A percentile compares a stretch with the other conserved stretches of the same genome.
phyloP scores from a whole-genome alignment of 2,888 invertebrate genomes.

The Lacanobia wlatinum region DNA sequence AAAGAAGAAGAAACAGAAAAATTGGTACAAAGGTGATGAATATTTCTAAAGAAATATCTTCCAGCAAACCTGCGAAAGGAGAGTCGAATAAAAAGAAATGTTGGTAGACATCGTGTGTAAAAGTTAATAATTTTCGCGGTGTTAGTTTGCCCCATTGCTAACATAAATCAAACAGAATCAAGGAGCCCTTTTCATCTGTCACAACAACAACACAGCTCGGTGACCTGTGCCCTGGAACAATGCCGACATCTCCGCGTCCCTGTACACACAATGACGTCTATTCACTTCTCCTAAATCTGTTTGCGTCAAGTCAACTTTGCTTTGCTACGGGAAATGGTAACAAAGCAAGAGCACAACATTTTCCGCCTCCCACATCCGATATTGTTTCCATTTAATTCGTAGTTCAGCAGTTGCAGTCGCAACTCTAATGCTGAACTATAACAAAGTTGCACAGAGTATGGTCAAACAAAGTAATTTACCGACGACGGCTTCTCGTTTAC shows the following conservation, averaged over 20 bases:
- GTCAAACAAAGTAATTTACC: constrained; percentile 36
- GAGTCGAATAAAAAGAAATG: no score
- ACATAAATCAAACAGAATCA: constrained; percentile 13
- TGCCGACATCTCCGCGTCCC: not conserved
- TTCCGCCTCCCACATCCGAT: not conserved
- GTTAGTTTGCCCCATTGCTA: not conserved
- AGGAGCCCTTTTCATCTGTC: not conserved
- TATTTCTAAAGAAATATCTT: no score
- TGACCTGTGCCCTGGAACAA: constrained; percentile 11
- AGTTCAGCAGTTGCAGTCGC: constrained; percentile 28
- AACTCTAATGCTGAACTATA: constrained; percentile 20
- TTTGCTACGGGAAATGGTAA: not conserved
- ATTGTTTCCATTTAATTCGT: constrained; percentile 41
- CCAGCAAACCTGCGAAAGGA: no score
- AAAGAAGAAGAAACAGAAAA: no score
- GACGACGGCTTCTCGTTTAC: constrained; percentile 15
- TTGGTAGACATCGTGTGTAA: no score
- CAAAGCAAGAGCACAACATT: constrained; percentile 24
- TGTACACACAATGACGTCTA: not conserved
- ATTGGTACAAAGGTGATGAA: no score
- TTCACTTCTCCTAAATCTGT: constrained; percentile 22
- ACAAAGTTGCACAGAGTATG: constrained; percentile 37
- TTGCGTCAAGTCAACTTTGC: constrained; percentile 25
- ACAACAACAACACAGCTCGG: not conserved
- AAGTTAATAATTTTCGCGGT: not conserved